phyloP scores from a whole-genome alignment of 2,888 invertebrate species.

The Criorhina ranunculi region DNA sequence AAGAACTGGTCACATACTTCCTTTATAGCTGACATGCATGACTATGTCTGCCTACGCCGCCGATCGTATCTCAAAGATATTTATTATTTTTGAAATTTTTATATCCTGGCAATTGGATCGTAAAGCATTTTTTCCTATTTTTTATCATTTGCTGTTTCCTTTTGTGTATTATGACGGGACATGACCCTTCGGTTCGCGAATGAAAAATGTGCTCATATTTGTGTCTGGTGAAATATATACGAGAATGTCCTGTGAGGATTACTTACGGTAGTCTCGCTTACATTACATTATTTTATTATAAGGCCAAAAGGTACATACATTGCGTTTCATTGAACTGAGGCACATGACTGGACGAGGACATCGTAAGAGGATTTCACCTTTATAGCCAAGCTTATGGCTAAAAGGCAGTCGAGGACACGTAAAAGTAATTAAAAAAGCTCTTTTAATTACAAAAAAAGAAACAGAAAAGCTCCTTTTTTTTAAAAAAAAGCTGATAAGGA shows the following conservation, averaged over 20 bases:
- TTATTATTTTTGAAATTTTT: constrained; percentile 68
- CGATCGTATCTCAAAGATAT: constrained; percentile 63
- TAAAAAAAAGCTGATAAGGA: too few relatives aligned
- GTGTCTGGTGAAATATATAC: background rate
- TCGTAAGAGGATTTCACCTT: too few relatives aligned
- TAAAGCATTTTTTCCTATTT: constrained; percentile 50
- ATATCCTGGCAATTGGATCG: constrained; percentile 59
- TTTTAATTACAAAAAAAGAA: too few relatives aligned
- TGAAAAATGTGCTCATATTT: background rate
- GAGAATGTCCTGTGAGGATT: background rate
- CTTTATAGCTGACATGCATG: constrained; percentile 20
- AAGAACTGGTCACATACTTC: constrained; percentile 5
- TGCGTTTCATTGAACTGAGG: too few relatives aligned
- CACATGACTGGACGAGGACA: too few relatives aligned
- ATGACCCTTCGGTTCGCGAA: background rate
- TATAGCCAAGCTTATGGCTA: too few relatives aligned
- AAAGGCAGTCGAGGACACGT: too few relatives aligned
- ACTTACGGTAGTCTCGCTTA: background rate
- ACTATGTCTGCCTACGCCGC: background rate
- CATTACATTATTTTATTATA: too few relatives aligned
- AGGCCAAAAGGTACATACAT: too few relatives aligned
- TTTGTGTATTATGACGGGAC: background rate
- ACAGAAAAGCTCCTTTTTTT: too few relatives aligned
- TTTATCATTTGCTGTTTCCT: constrained; percentile 1
- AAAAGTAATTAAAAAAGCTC: too few relatives aligned